phyloP scores from a whole-genome alignment of 2,888 invertebrate species.

The Hemithea aestivaria region DNA sequence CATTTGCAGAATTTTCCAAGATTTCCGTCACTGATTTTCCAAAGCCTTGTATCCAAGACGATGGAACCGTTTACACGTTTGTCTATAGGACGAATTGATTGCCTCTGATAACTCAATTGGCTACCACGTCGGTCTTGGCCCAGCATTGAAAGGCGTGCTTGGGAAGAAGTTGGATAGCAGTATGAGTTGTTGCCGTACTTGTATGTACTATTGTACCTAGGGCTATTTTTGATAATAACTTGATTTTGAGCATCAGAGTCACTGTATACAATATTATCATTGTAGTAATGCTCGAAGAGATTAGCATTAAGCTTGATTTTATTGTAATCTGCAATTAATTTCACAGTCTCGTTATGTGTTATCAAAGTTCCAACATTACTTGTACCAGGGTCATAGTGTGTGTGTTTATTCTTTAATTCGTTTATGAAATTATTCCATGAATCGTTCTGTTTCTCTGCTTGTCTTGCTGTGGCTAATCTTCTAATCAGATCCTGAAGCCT shows the following conservation, averaged over 20 bases:
- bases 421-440: slow-evolving; percentile 60
- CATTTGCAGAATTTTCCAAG: too few relatives aligned
- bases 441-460: slow-evolving; percentile 47
- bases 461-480: slow-evolving; percentile 40
- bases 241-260: not conserved
- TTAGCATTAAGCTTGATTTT: slow-evolving; percentile 29
- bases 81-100: too few relatives aligned
- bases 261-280: slow-evolving; percentile 23
- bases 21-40: too few relatives aligned
- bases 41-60: too few relatives aligned
- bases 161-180: slow-evolving; percentile 47
- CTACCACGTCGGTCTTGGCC: too few relatives aligned
- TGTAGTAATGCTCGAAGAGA: slow-evolving; percentile 33
- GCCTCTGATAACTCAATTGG: too few relatives aligned
- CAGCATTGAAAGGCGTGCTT: slow-evolving; percentile 36
- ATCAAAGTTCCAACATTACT: too few relatives aligned
- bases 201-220: slow-evolving; percentile 1
- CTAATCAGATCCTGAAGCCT: slow-evolving; percentile 45
- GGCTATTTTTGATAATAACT: not conserved
- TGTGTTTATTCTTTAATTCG: slow-evolving; percentile 48
- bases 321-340: slow-evolving; percentile 34
- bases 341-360: slow-evolving; percentile 5
- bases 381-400: slow-evolving; percentile 2
- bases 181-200: slow-evolving; percentile 27
- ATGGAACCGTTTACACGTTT: too few relatives aligned